Base-by-base conservation (phyloP, 2,113 vertebrate genomes). In the Leptobrachium ailaonicum region DNA sequence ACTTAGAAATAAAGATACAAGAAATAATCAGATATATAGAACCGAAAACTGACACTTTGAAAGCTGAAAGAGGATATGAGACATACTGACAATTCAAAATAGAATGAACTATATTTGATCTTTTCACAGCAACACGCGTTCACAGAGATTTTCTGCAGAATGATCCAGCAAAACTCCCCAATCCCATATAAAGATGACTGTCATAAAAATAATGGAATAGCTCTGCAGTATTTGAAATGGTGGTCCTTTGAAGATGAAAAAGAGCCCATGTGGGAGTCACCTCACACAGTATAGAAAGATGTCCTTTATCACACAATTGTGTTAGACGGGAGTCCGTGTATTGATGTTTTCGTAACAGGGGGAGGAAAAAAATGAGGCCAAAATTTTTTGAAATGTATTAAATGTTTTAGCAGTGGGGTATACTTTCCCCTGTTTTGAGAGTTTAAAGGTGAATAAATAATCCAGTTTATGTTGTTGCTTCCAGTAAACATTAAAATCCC, bases 1-100 rank as follows among this genome's bases (percentile, higher is more conserved):
- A 77, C 56, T 86, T 73, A 86, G 86, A 88, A 88, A 88, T 87
- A 85, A 84, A 87, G 83, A 85, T 86, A 84, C 86, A 89, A 86
- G 79, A 88, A 89, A 87, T 85, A 83, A 85, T 82, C 80, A 13
- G 84, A 7, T 0, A 87, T 86, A 86, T 87, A 87, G 62, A 82
- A 63, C 78, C 82, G 67, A 71, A 71, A 88, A 82, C 42, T 4
- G 13, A 87, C 85, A 84, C 80, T 64, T 60, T 6, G 73, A 83
- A 85, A 80, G 58, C 82, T 82, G 78, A 87, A 79, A 82, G 64
- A 84, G 53, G 73, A 68, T 42, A 75, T 83, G 85, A 85, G 84
- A 78, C 84, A 86, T 85, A 86, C 81, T 66, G 85, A 54, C 83
- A 82, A 66, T 73, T 73, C 47, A 58, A 85, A 85, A 66, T 66